Percentiles rank a stretch among this genome's conserved stretches.
These are phyloP conservation scores for Phoebastria nigripes DNA, from an alignment of 2,797 vertebrate species.

Conservation along the genomic window DNA sequence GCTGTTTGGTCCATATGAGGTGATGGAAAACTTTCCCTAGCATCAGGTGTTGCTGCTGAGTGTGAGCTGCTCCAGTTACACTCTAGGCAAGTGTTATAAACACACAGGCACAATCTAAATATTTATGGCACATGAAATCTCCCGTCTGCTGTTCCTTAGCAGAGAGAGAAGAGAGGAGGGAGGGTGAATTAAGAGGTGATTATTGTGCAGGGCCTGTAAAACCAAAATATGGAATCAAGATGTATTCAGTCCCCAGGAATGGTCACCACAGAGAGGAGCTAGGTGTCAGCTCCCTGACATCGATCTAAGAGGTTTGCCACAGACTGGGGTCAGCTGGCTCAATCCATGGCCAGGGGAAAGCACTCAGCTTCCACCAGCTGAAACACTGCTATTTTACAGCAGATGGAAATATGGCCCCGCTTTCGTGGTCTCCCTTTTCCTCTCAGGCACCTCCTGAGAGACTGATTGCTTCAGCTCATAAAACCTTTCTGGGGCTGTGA, in stretches of 20 bases:
- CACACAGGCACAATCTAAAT: slow-evolving; percentile 72
- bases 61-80: slow-evolving; percentile 55
- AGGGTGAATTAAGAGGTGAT: slow-evolving; percentile 42
- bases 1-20: slow-evolving; percentile 14
- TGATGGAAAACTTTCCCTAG: slow-evolving; percentile 65
- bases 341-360: neutral
- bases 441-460: neutral
- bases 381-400: neutral
- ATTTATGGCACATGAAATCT: slow-evolving; percentile 72
- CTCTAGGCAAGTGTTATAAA: slow-evolving; percentile 68
- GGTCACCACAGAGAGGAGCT: neutral
- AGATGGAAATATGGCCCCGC: neutral
- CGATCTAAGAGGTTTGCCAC: neutral
- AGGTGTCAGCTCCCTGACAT: neutral
- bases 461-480: neutral
- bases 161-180: neutral
- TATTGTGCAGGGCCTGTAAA: neutral
- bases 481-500: neutral
- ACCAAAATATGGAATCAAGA: slow-evolving; percentile 1
- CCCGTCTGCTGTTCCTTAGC: slow-evolving; percentile 59
- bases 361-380: neutral
- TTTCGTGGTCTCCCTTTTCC: neutral
- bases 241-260: neutral
- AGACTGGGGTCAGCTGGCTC: neutral
- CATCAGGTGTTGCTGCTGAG: slow-evolving; percentile 64